Percentiles rank a stretch among this genome's conserved stretches.
phyloP scores from a whole-genome alignment of 2,113 vertebrate species.

The Python bivittatus region DNA sequence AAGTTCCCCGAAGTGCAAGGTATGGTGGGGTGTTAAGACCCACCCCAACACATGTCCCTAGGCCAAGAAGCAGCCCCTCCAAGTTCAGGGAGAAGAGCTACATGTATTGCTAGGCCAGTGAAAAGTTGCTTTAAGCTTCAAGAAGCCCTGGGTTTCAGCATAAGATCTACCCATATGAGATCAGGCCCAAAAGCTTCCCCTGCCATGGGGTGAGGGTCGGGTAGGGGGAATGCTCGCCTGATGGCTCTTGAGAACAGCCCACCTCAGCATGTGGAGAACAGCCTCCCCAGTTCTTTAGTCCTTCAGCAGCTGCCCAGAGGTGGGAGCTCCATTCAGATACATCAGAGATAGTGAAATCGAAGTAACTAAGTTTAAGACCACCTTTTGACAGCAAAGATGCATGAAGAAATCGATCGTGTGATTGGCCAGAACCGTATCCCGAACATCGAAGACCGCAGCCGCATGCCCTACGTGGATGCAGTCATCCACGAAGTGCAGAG shows the following conservation, averaged over 20 bases:
- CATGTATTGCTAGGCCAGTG: neutral
- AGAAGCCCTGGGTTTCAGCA: neutral
- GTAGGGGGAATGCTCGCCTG: neutral
- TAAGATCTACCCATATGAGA: neutral
- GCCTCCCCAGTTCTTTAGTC: neutral
- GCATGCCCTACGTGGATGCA: conserved; percentile 66
- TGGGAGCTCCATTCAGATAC: neutral
- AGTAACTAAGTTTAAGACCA: neutral
- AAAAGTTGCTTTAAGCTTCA: neutral
- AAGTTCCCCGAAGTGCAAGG: conserved; percentile 67
- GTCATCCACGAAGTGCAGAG: conserved; percentile 71
- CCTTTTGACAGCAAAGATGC: conserved; percentile 54
- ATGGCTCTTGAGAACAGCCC: no score
- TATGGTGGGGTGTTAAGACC: conserved; percentile 1
- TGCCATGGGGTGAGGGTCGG: neutral
- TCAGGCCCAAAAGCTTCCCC: neutral
- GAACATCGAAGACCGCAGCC: conserved; percentile 46
- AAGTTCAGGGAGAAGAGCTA: no score
- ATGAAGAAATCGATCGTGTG: conserved; percentile 62
- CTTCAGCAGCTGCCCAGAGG: neutral
- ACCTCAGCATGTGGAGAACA: neutral
- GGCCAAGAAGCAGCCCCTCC: neutral
- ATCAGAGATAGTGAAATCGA: neutral
- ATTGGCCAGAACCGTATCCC: conserved; percentile 45
- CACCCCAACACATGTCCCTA: neutral